Percentiles rank a stretch among this genome's conserved stretches.
phyloP scores from a whole-genome alignment of 2,888 invertebrate genomes.

The Drosophila aldrichi region DNA sequence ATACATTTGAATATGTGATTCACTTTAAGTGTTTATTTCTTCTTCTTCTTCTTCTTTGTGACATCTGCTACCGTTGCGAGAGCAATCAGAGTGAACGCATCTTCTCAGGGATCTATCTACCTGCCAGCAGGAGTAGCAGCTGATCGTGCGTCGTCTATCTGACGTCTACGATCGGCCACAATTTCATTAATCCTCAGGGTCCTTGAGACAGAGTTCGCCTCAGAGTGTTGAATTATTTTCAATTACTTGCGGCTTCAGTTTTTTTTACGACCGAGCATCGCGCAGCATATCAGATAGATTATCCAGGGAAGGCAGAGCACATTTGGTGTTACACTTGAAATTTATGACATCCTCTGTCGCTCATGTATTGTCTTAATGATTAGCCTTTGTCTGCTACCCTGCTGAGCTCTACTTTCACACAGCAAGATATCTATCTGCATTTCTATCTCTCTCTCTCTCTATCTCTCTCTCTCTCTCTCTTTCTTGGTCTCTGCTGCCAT shows the following conservation, averaged over 20 bases:
- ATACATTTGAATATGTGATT: slow-evolving; percentile 1
- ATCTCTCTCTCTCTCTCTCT: slow-evolving; percentile 8
- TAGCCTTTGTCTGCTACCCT: slow-evolving; percentile 68
- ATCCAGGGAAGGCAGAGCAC: slow-evolving; percentile 14
- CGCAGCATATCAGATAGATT: slow-evolving; percentile 39
- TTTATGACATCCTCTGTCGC: slow-evolving; percentile 79
- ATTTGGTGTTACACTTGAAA: slow-evolving; percentile 79
- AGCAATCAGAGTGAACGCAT: slow-evolving; percentile 10
- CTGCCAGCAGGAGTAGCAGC: slow-evolving; percentile 35
- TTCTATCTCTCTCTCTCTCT: neutral
- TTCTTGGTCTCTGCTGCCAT: slow-evolving; percentile 39
- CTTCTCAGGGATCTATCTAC: slow-evolving; percentile 16
- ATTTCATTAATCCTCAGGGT: slow-evolving; percentile 37
- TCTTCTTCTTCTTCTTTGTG: neutral
- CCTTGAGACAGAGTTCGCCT: slow-evolving; percentile 34
- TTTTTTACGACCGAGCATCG: slow-evolving; percentile 63
- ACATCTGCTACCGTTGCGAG: slow-evolving; percentile 13
- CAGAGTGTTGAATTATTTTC: slow-evolving; percentile 67
- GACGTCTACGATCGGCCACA: slow-evolving; percentile 36
- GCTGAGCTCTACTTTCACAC: slow-evolving; percentile 71
- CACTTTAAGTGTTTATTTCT: neutral
- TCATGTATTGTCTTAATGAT: slow-evolving; percentile 71
- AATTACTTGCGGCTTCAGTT: slow-evolving; percentile 71
- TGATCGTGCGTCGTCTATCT: slow-evolving; percentile 47
- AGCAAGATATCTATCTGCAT: slow-evolving; percentile 34